Evolutionary conservation across 1,140 invertebrate species (phyloP), one percentile per base, ranked within the genome.

Genomic region (Drosophila nigrodunni): DNA sequence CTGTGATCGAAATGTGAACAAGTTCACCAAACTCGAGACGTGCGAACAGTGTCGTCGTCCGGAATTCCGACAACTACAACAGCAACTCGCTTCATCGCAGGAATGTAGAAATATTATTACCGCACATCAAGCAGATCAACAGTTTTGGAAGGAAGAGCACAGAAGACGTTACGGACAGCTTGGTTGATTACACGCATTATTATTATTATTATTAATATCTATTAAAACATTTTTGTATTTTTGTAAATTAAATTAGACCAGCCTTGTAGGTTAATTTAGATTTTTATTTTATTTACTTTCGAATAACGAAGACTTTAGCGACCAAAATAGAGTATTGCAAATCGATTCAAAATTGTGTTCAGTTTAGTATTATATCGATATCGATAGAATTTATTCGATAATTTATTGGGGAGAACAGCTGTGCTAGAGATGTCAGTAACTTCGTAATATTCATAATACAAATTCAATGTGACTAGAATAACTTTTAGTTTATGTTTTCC

Each of bases 1-100:
- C 0, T 91, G 90, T 41, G 90, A 91, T 74, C 78, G 71, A 10
- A 91, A 91, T 59, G 15, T 75, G 0, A 91, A 91, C 62, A 91
- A 91, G 57, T 91, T 90, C 18, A 88, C 37, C 15, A 74, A 72
- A 5, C 77, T 68, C 72, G 90, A 91, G 55, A 41, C 59, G 7
- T 89, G 85, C 25, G 37, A 90, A 41, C 67, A 55, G 13, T 89
- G 85, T 34, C 82, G 81, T 0, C 60, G 52, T 6, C 75, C 78
- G 0, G 72, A 86, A 7, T 60, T 77, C 30, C 52, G 52, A n/a
- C 37, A 65, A 6, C 37, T 82, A 8, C 72, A 69, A 41, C 55
- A 62, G 18, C 39, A 71, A 10, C 46, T 60, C 4, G 37, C 61
- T 0, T 50, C 47, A 11, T 67, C 80, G 2, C 61, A 21, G 4